phyloP scores from a whole-genome alignment of 1,140 invertebrate genomes.

The Trichoplusia ni region DNA sequence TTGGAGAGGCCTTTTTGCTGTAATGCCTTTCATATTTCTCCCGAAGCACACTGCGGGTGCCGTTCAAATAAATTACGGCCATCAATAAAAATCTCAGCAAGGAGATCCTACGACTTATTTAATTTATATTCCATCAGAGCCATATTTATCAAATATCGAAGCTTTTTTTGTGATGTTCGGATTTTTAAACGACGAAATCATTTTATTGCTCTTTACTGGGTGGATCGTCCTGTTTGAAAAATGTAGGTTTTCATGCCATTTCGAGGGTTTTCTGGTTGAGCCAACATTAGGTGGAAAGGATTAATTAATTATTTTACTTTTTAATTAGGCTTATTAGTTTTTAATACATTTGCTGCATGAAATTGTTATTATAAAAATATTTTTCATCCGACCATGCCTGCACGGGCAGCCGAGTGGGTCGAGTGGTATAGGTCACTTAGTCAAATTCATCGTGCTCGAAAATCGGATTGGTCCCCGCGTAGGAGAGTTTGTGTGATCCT shows the following conservation, averaged over 20 bases:
- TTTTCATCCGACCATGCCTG: no score
- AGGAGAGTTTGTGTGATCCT: no score
- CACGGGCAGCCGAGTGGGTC: no score
- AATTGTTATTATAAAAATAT: no score
- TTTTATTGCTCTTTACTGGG: conserved; percentile 41
- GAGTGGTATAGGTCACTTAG: no score
- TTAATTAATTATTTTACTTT: no score
- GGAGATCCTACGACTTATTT: conserved; percentile 73
- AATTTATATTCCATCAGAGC: conserved; percentile 72
- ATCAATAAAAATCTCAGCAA: conserved; percentile 76
- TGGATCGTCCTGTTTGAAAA: not conserved
- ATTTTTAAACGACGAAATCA: conserved; percentile 41
- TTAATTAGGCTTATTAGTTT: not conserved
- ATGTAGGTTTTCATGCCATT: not conserved
- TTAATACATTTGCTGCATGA: no score
- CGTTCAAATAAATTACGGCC: conserved; percentile 75
- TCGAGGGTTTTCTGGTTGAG: conserved; percentile 12
- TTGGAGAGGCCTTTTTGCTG: conserved; percentile 72
- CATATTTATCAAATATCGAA: conserved; percentile 64
- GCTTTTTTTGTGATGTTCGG: conserved; percentile 43
- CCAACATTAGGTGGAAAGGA: no score
- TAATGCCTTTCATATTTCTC: conserved; percentile 79
- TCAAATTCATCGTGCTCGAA: no score
- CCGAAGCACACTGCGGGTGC: conserved; percentile 71
- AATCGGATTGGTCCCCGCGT: no score